These are phyloP conservation scores for Silurus lanzhouensis DNA, from an alignment of 2,797 vertebrate species.

Conservation along the genomic window DNA sequence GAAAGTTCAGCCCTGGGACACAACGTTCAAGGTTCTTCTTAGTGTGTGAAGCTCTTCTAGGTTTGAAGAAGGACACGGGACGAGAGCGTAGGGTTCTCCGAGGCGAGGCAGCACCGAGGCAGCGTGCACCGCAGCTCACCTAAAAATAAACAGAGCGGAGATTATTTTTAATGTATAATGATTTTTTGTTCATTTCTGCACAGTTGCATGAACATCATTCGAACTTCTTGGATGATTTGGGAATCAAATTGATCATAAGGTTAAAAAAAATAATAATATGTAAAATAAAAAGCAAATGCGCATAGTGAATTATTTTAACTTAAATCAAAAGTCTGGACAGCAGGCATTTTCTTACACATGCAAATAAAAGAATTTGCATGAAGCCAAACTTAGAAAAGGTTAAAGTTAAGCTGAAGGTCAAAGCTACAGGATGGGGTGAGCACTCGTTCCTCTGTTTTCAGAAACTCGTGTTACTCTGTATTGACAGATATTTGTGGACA, in stretches of 20 bases:
- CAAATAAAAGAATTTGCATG: neutral
- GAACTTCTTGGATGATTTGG: too few relatives aligned
- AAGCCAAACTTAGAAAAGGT: neutral
- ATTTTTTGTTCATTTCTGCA: too few relatives aligned
- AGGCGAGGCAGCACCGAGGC: neutral
- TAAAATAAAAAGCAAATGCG: neutral
- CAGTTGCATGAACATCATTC: neutral
- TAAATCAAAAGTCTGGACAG: neutral
- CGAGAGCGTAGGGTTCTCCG: neutral
- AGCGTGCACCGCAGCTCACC: neutral
- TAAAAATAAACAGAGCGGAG: neutral
- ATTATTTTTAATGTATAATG: too few relatives aligned
- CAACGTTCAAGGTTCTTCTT: neutral
- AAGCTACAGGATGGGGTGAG: neutral
- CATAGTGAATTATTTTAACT: neutral
- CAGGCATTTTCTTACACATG: neutral
- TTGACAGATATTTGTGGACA: too few relatives aligned
- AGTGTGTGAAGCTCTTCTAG: neutral
- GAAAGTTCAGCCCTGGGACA: neutral
- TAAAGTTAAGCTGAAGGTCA: neutral
- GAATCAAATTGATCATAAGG: too few relatives aligned
- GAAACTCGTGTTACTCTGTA: too few relatives aligned
- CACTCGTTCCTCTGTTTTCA: neutral
- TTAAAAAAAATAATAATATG: neutral
- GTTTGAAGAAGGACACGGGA: neutral